phyloP scores from a whole-genome alignment of 2,888 invertebrate genomes.

The Plagodis dolabraria region DNA sequence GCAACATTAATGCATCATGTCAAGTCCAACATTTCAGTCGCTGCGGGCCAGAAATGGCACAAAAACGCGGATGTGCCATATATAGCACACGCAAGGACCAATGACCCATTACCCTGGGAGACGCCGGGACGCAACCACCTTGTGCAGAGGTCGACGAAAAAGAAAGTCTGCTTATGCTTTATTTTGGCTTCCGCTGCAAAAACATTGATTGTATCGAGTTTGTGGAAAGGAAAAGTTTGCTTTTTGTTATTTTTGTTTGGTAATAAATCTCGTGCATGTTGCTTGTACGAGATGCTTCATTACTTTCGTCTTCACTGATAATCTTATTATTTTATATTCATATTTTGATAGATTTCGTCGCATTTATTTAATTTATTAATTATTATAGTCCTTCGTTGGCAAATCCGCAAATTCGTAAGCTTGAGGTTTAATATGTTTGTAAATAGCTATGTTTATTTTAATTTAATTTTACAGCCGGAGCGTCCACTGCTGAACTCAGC shows the following conservation, averaged over 20 bases:
- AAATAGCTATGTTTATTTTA: too few species aligned
- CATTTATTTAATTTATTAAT: too few species aligned
- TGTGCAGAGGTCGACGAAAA: slow-evolving; percentile 38
- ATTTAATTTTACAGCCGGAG: too few species aligned
- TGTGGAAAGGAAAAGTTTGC: slow-evolving; percentile 31
- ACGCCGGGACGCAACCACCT: slow-evolving; percentile 30
- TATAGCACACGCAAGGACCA: slow-evolving; percentile 57
- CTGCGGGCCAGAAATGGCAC: slow-evolving; percentile 28
- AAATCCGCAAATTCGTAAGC: too few species aligned
- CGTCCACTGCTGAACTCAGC: too few species aligned
- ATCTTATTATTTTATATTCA: too few species aligned
- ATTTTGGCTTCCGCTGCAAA: slow-evolving; percentile 34
- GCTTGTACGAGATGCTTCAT: too few species aligned
- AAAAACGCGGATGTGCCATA: slow-evolving; percentile 44
- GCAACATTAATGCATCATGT: slow-evolving; percentile 1
- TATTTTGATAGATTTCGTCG: too few species aligned
- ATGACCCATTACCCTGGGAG: slow-evolving; percentile 55
- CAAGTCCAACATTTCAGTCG: slow-evolving; percentile 20
- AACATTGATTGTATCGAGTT: slow-evolving; percentile 33
- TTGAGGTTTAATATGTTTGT: too few species aligned
- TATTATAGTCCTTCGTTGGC: too few species aligned
- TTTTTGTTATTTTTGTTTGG: slow-evolving; percentile 23
- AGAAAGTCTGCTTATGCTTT: slow-evolving; percentile 35
- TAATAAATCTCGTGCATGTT: slow-evolving; percentile 9
- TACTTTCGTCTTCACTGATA: too few species aligned